Conservation (phyloP, 2,797 vertebrate genomes). For the Danio tinwini region DNA sequence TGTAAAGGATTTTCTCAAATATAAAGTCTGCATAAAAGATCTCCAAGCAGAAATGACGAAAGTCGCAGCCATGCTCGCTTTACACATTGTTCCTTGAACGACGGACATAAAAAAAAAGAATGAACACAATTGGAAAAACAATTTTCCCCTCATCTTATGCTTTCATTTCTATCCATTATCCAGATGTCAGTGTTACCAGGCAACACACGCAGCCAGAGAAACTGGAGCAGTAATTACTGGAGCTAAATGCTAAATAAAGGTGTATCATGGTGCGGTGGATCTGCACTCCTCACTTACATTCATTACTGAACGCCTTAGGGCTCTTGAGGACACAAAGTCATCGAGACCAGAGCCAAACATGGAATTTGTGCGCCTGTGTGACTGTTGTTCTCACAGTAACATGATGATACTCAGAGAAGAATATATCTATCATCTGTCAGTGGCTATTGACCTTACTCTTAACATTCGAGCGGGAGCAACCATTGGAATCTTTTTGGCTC, state of each 20-base stretch:
- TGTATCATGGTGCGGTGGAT: conserved; percentile 49
- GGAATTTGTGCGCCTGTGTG: neutral
- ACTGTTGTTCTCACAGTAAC: conserved; percentile 7
- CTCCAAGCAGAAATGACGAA: neutral
- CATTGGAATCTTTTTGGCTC: no score
- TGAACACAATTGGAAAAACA: conserved; percentile 1
- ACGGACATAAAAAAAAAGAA: neutral
- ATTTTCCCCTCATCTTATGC: conserved; percentile 8
- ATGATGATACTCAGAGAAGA: conserved; percentile 1
- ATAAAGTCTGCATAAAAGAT: neutral
- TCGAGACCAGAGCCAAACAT: neutral
- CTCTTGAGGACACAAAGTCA: conserved; percentile 6
- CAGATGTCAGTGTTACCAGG: conserved; percentile 82
- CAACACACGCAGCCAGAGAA: conserved; percentile 68
- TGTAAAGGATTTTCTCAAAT: neutral
- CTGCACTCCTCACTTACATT: conserved; percentile 14
- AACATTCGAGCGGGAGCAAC: no score
- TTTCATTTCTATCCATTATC: conserved; percentile 57
- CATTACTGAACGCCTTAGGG: conserved; percentile 21
- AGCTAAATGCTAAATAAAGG: conserved; percentile 67
- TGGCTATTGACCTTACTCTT: neutral
- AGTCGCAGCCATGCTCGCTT: neutral
- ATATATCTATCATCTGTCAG: conserved; percentile 15
- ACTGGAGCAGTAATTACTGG: conserved; percentile 49
- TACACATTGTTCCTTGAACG: conserved; percentile 21